Evolutionary conservation across 2,888 invertebrate species (phyloP).

Genomic region (Acanthoscelides obtectus): DNA sequence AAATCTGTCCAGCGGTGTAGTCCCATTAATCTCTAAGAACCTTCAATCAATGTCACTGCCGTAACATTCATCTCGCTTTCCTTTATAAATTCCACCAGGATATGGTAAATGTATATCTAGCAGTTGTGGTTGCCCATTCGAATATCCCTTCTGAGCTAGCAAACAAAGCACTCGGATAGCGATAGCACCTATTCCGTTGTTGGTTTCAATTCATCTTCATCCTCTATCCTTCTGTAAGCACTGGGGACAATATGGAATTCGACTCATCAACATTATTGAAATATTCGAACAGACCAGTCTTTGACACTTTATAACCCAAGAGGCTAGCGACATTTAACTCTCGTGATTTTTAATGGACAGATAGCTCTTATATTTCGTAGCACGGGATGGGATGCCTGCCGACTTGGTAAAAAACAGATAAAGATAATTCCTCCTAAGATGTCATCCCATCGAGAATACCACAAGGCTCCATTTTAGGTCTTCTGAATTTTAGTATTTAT

Average conservation of each 20-base stretch:
- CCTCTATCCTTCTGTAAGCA: neutral
- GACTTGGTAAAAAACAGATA: too few relatives aligned
- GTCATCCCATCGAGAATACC: too few relatives aligned
- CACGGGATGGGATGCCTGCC: too few relatives aligned
- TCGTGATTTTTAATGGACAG: too few relatives aligned
- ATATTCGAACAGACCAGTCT: too few relatives aligned
- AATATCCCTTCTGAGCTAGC: neutral
- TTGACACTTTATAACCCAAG: too few relatives aligned
- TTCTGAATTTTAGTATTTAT: too few relatives aligned
- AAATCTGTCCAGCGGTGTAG: neutral
- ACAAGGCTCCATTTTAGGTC: too few relatives aligned
- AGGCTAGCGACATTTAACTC: too few relatives aligned
- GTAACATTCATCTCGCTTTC: neutral
- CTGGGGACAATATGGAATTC: neutral
- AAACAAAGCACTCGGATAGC: neutral
- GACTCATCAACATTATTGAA: neutral
- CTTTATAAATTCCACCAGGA: neutral
- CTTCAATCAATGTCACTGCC: neutral
- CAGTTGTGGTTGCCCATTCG: neutral
- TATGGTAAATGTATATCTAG: neutral
- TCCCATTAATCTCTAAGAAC: neutral
- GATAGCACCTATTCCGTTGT: neutral
- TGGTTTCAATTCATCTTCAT: neutral
- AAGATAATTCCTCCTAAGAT: too few relatives aligned
- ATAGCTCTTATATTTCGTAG: too few relatives aligned